Evolutionary conservation across 1,140 invertebrate species (phyloP).

Genomic region (Drosophila pseudoobscura): DNA sequence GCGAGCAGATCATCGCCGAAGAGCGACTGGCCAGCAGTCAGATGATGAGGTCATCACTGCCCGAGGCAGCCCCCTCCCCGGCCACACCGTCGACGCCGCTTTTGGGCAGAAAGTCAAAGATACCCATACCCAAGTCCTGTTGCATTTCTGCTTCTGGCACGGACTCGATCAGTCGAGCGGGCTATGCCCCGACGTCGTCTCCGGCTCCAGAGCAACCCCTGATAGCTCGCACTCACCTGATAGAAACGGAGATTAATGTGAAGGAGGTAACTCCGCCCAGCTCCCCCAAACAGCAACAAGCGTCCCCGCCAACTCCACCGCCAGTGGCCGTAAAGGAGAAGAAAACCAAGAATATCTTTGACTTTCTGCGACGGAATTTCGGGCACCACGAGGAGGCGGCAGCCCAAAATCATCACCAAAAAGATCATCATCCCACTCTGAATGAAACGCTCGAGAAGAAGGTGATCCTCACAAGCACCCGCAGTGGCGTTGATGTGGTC

Average conservation of each 20-base stretch:
- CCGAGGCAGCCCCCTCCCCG: slow-evolving; percentile 10
- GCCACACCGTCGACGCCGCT: slow-evolving; percentile 41
- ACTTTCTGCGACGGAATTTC: slow-evolving; percentile 78
- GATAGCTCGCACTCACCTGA: slow-evolving; percentile 68
- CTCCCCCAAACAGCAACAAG: slow-evolving; percentile 30
- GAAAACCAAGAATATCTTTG: slow-evolving; percentile 81
- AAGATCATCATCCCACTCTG: slow-evolving; percentile 48
- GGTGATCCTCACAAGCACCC: slow-evolving; percentile 70
- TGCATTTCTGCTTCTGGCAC: slow-evolving; percentile 67
- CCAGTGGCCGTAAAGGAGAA: slow-evolving; percentile 48
- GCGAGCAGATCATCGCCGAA: slow-evolving; percentile 78
- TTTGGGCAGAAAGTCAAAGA: slow-evolving; percentile 68
- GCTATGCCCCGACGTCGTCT: slow-evolving; percentile 40
- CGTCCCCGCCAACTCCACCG: slow-evolving; percentile 20
- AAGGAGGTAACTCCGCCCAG: slow-evolving; percentile 55
- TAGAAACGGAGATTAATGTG: slow-evolving; percentile 78
- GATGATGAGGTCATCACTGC: slow-evolving; percentile 62
- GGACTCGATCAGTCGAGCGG: slow-evolving; percentile 68
- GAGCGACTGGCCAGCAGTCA: slow-evolving; percentile 71
- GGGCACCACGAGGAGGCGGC: slow-evolving; percentile 62
- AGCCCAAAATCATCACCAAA: slow-evolving; percentile 8
- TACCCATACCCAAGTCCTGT: slow-evolving; percentile 73
- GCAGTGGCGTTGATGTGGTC: slow-evolving; percentile 70
- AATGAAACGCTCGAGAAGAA: slow-evolving; percentile 70
- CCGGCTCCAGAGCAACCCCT: slow-evolving; percentile 46